Evolutionary conservation across 2,888 invertebrate genomes (phyloP).

Genomic region (Drosophila gaucha): DNA sequence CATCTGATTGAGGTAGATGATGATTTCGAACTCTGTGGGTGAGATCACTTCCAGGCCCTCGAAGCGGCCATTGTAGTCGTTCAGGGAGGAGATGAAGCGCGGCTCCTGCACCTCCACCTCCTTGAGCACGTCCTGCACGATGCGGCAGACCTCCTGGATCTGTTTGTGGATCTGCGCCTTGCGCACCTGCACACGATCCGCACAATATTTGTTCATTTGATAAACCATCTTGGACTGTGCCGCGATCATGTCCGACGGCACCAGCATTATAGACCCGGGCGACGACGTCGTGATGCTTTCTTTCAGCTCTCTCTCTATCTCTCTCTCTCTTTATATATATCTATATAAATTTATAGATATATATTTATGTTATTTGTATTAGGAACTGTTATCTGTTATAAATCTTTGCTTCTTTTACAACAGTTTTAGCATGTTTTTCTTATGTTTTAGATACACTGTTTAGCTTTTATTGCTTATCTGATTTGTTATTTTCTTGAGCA

Average conservation of each 20-base stretch:
- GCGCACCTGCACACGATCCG: conserved; percentile 94
- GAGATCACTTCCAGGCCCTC: conserved; percentile 97
- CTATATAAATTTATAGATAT: background rate
- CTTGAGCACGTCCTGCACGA: conserved; percentile 97
- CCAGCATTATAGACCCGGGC: conserved; percentile 89
- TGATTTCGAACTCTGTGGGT: conserved; percentile 97
- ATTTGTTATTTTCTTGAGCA: conserved; percentile 7
- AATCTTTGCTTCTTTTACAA: conserved; percentile 12
- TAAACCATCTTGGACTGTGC: conserved; percentile 98
- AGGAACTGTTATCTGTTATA: conserved; percentile 8
- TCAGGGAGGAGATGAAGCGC: conserved; percentile 95
- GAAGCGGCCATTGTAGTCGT: conserved; percentile 94
- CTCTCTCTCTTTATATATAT: background rate
- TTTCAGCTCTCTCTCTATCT: background rate
- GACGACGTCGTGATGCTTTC: conserved; percentile 51
- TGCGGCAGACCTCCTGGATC: conserved; percentile 95
- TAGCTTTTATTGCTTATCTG: conserved; percentile 12
- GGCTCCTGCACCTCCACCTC: conserved; percentile 98
- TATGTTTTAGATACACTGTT: conserved; percentile 20
- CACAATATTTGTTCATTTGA: conserved; percentile 97
- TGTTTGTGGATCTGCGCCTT: conserved; percentile 95
- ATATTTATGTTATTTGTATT: conserved; percentile 9
- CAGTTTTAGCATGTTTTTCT: conserved; percentile 20
- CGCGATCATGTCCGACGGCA: conserved; percentile 97
- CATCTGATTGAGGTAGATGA: conserved; percentile 98